These are phyloP conservation scores for Acrobasis suavella DNA, from an alignment of 2,888 invertebrate species.

Conservation along the genomic window DNA sequence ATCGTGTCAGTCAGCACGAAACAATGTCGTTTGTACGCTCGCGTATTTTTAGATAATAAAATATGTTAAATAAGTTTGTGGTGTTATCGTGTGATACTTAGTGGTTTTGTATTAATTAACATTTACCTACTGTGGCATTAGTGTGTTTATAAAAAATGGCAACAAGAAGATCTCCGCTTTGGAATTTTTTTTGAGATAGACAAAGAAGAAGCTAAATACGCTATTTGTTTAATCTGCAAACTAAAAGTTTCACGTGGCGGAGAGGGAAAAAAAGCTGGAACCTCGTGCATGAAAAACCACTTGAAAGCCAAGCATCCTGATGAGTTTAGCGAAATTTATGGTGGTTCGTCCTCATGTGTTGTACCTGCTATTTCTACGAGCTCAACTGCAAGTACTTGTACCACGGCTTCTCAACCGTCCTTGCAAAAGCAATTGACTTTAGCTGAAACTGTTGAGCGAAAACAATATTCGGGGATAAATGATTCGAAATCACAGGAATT, in stretches of 20 bases:
- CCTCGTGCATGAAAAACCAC: neutral
- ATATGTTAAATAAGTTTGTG: too few species aligned
- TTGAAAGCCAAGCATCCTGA: conserved; percentile 2
- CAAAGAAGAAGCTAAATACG: conserved; percentile 25
- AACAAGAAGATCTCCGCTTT: conserved; percentile 23
- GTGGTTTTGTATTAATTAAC: neutral
- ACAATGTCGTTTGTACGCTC: too few species aligned
- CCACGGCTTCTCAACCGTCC: neutral
- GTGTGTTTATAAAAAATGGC: conserved; percentile 1
- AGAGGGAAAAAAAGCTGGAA: conserved; percentile 24
- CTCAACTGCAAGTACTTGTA: neutral
- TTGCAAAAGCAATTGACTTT: neutral
- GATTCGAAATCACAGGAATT: conserved; percentile 12
- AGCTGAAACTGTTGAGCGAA: conserved; percentile 2
- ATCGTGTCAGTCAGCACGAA: too few species aligned
- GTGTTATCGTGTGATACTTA: neutral
- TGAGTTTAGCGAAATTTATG: neutral
- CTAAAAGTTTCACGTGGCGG: conserved; percentile 27
- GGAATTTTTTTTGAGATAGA: conserved; percentile 27
- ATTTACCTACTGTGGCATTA: neutral
- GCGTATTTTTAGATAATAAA: too few species aligned
- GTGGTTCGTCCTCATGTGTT: conserved; percentile 4
- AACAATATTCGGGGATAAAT: conserved; percentile 11
- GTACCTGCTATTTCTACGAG: conserved; percentile 6
- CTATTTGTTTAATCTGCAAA: conserved; percentile 24